Percentiles rank a stretch among this genome's conserved stretches.
Evolutionary conservation across 2,797 vertebrate genomes (phyloP).

Genomic region (Sebastes cheni): DNA sequence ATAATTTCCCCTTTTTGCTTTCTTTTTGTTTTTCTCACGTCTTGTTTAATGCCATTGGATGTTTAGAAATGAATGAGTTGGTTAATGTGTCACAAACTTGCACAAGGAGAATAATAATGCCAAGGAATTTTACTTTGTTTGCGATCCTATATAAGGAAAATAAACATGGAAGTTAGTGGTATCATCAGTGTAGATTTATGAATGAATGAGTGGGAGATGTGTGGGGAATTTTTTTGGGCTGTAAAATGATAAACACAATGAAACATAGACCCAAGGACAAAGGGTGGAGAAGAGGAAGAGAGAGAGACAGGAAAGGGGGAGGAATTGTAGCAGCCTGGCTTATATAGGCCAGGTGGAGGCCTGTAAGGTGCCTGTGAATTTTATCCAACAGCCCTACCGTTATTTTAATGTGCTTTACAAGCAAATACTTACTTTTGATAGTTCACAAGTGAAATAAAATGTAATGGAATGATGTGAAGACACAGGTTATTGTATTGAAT

Average conservation of each 20-base stretch:
- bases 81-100: not conserved
- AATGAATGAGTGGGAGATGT: not conserved
- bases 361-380: not conserved
- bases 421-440: not conserved
- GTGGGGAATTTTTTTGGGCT: not conserved
- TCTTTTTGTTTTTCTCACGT: not conserved
- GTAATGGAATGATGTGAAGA: not conserved
- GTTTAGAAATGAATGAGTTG: not conserved
- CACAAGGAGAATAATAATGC: not conserved
- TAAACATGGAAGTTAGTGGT: not conserved
- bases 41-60: not conserved
- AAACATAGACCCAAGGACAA: slow-evolving; percentile 18
- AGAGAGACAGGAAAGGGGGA: slow-evolving; percentile 23
- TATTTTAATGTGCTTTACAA: not conserved
- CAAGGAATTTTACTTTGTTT: not conserved
- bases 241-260: slow-evolving; percentile 10
- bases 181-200: not conserved
- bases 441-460: not conserved
- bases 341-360: not conserved
- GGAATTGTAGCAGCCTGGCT: not conserved
- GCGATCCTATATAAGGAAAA: not conserved
- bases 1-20: not conserved
- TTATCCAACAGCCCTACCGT: not conserved
- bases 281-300: slow-evolving; percentile 29
- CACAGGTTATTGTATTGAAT: not conserved